phyloP scores from a whole-genome alignment of 2,113 vertebrate genomes.

The Corythaeola cristata region DNA sequence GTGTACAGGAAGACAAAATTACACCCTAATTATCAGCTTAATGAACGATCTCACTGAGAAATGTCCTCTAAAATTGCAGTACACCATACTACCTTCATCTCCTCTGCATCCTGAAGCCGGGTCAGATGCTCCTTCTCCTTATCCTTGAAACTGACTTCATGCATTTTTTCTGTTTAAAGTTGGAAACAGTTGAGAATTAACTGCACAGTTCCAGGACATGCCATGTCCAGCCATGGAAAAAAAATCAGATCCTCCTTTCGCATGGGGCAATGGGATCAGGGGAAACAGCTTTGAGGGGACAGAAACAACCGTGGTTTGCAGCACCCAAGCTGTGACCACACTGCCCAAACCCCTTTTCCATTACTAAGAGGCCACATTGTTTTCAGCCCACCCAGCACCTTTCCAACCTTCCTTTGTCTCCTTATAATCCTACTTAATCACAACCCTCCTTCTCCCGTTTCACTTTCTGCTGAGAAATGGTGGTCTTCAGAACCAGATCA shows the following conservation, averaged over 20 bases:
- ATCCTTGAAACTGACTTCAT: constrained; percentile 86
- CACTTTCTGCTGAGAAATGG: neutral
- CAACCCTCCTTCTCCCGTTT: neutral
- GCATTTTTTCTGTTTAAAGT: constrained; percentile 84
- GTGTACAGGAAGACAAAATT: neutral
- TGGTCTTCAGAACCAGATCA: neutral
- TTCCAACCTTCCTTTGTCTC: neutral
- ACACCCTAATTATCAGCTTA: neutral
- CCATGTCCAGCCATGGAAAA: neutral
- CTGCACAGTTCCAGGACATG: neutral
- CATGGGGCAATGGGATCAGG: no score
- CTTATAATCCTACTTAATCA: neutral
- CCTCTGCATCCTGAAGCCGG: constrained; percentile 85
- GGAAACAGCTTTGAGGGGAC: neutral
- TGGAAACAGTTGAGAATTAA: neutral
- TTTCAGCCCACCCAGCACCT: neutral
- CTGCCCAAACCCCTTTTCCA: neutral
- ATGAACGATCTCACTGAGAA: neutral
- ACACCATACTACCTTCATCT: constrained; percentile 81
- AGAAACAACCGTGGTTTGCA: neutral
- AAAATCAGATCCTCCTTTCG: neutral
- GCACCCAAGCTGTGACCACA: neutral
- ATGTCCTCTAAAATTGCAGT: neutral
- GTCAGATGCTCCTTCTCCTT: constrained; percentile 89
- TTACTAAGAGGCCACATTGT: neutral